phyloP scores from a whole-genome alignment of 2,797 vertebrate species.

The Alectoris magna region DNA sequence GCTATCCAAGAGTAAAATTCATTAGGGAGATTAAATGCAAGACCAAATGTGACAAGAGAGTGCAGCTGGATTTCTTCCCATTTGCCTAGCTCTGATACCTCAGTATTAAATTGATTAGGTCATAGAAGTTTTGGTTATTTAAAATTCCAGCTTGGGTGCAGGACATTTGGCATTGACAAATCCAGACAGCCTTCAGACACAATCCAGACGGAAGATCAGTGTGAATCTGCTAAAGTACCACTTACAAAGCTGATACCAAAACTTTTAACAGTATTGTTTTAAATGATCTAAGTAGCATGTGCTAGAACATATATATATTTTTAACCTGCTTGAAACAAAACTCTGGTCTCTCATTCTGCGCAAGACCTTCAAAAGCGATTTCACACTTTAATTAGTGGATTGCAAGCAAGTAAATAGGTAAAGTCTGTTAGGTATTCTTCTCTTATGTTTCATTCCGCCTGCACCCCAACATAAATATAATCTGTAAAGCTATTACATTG shows the following conservation, averaged over 20 bases:
- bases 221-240: background rate
- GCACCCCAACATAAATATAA: background rate
- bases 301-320: background rate
- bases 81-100: background rate
- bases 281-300: background rate
- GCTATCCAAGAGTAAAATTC: slow-evolving; percentile 38
- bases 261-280: background rate
- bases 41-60: background rate
- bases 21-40: slow-evolving; percentile 13
- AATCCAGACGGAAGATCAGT: background rate
- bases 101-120: background rate
- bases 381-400: background rate
- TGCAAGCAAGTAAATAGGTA: background rate
- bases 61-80: background rate
- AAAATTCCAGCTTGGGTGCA: background rate
- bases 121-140: background rate
- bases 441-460: background rate
- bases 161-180: background rate
- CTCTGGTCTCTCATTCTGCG: background rate
- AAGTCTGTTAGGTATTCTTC: background rate
- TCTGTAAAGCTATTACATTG: background rate
- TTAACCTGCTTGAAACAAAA: background rate
- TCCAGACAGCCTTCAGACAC: background rate
- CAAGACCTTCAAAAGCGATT: background rate
- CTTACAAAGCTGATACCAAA: background rate